These are phyloP conservation scores for Bolinopsis microptera DNA, from an alignment of 37 sponge, comb jelly and placozoan species.

Conservation along the genomic window DNA sequence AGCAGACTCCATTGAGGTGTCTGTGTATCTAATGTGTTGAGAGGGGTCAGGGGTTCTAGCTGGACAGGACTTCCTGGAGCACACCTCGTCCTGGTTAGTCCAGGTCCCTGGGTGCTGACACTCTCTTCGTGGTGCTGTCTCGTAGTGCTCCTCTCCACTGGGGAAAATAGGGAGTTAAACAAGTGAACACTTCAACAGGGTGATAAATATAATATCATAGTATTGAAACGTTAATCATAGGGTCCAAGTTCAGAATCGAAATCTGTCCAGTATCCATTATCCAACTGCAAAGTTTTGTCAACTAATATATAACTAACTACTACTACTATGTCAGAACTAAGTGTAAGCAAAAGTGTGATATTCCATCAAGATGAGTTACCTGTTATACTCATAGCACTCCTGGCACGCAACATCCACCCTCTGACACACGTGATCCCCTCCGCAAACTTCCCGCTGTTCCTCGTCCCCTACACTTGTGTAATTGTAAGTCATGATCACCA, in stretches of 20 bases:
- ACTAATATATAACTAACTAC: too few species aligned
- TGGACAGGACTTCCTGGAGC: not conserved
- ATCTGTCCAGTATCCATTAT: too few species aligned
- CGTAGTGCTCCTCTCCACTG: not conserved
- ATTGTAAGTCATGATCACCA: not conserved
- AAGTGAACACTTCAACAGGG: too few species aligned
- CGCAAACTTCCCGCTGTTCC: not conserved
- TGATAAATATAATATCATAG: too few species aligned
- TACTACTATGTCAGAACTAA: too few species aligned
- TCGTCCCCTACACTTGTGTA: not conserved
- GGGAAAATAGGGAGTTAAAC: too few species aligned
- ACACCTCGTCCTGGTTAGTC: not conserved
- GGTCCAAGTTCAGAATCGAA: too few species aligned
- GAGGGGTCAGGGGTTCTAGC: not conserved
- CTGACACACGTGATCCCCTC: constrained; percentile 51
- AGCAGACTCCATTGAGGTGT: not conserved
- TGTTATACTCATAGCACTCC: constrained; percentile 29
- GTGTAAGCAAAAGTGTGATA: too few species aligned
- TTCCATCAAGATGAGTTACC: too few species aligned
- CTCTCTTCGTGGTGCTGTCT: not conserved
- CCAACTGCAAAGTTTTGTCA: too few species aligned
- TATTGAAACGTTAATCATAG: too few species aligned
- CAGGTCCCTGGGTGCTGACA: not conserved
- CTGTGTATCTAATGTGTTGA: constrained; percentile 4
- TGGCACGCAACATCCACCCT: not conserved